phyloP scores from a whole-genome alignment of 2,888 invertebrate species.

The Phyllotreta striolata region DNA sequence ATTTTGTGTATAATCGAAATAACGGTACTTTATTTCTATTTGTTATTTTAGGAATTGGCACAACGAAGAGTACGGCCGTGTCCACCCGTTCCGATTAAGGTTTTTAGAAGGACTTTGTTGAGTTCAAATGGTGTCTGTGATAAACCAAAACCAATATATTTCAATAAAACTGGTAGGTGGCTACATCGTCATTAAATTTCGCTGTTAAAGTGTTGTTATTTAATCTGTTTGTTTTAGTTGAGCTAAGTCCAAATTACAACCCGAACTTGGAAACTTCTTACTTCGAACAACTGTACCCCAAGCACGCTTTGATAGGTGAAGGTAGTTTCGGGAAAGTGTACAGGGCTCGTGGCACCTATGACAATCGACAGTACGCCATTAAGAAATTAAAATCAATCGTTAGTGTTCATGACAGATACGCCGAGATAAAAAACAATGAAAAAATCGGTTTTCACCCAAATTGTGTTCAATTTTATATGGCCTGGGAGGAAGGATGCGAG shows the following conservation, averaged over 20 bases:
- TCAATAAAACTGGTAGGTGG: constrained; percentile 43
- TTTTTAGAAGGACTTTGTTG: constrained; percentile 41
- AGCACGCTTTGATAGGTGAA: constrained; percentile 70
- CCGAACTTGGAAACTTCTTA: constrained; percentile 61
- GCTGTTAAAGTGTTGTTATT: neutral
- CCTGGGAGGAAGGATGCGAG: constrained; percentile 77
- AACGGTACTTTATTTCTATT: constrained; percentile 11
- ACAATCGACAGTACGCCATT: constrained; percentile 73
- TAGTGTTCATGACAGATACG: constrained; percentile 66
- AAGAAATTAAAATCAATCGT: constrained; percentile 71
- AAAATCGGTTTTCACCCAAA: constrained; percentile 72
- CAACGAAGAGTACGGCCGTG: constrained; percentile 43
- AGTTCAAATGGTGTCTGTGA: constrained; percentile 34
- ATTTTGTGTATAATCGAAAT: constrained; percentile 3
- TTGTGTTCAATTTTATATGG: constrained; percentile 71
- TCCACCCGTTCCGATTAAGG: constrained; percentile 46
- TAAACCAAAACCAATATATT: constrained; percentile 44
- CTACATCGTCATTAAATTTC: neutral
- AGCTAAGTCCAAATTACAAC: constrained; percentile 58
- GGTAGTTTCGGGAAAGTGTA: constrained; percentile 82
- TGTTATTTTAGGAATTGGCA: constrained; percentile 43
- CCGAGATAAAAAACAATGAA: constrained; percentile 75
- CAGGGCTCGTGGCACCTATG: constrained; percentile 70
- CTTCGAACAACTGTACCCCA: constrained; percentile 74
- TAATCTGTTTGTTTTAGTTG: constrained; percentile 18